phyloP scores from a whole-genome alignment of 2,888 invertebrate species.

The Diloba caeruleocephala region DNA sequence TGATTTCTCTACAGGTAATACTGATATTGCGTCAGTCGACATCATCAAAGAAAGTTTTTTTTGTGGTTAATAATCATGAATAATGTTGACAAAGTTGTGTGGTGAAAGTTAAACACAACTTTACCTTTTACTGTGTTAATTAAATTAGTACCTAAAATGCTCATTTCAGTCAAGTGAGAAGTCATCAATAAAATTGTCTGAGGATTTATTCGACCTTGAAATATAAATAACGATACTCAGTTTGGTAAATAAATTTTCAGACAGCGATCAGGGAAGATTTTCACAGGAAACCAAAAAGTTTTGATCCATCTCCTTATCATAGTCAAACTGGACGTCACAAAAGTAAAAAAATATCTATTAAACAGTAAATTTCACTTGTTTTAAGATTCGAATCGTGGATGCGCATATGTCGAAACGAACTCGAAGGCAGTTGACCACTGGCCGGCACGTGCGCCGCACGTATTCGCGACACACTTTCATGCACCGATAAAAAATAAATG shows the following conservation, averaged over 20 bases:
- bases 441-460: slow-evolving; percentile 79
- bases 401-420: slow-evolving; percentile 42
- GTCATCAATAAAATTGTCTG: too few species aligned
- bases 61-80: slow-evolving; percentile 42
- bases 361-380: slow-evolving; percentile 52
- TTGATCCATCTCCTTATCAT: not conserved
- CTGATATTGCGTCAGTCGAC: slow-evolving; percentile 27
- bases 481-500: slow-evolving; percentile 44
- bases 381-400: slow-evolving; percentile 48
- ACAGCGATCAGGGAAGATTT: not conserved
- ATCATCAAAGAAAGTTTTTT: slow-evolving; percentile 48
- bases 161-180: too few species aligned
- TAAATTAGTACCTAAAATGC: not conserved
- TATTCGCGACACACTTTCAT: slow-evolving; percentile 46
- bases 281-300: not conserved
- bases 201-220: too few species aligned
- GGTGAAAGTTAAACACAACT: slow-evolving; percentile 33
- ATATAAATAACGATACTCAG: not conserved
- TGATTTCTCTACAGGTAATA: slow-evolving; percentile 37
- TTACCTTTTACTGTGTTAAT: not conserved
- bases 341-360: slow-evolving; percentile 7
- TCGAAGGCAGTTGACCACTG: slow-evolving; percentile 82
- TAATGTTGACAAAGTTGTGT: slow-evolving; percentile 46
- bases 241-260: not conserved
- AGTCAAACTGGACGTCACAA: not conserved